Conservation (phyloP, 2,888 invertebrate species). For the Allolobophora icterica region DNA sequence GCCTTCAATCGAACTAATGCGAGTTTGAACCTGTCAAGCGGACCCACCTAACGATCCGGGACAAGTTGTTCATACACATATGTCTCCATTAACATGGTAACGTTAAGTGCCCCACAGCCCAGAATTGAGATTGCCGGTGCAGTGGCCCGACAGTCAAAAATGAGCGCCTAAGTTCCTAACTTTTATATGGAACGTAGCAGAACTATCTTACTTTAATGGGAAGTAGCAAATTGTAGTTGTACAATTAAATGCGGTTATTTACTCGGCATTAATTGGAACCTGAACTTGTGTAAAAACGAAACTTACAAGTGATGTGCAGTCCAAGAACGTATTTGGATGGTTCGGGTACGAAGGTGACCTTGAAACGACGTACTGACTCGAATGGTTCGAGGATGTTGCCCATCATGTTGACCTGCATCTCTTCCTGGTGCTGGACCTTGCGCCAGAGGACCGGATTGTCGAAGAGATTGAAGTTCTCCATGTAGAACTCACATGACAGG, state of each 20-base stretch:
- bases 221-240: too few relatives aligned
- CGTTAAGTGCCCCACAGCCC: too few relatives aligned
- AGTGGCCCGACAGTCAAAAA: too few relatives aligned
- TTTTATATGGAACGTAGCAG: too few relatives aligned
- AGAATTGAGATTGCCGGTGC: too few relatives aligned
- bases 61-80: too few relatives aligned
- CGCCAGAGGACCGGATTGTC: constrained; percentile 25
- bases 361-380: constrained; percentile 30
- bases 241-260: neutral
- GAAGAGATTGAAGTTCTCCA: constrained; percentile 18
- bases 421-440: constrained; percentile 27
- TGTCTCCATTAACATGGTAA: too few relatives aligned
- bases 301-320: constrained; percentile 14
- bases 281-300: neutral
- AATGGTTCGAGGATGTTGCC: constrained; percentile 38
- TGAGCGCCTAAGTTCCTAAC: too few relatives aligned
- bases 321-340: constrained; percentile 21
- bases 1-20: too few relatives aligned
- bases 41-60: too few relatives aligned
- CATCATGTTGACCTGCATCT: constrained; percentile 38
- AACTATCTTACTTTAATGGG: too few relatives aligned
- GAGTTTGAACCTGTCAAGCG: too few relatives aligned
- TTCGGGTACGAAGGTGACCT: constrained; percentile 33
- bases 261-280: neutral
- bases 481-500: constrained; percentile 3